Evolutionary conservation across 1,140 invertebrate genomes (phyloP), one percentile per base, ranked within the genome.

Genomic region (Ips nitidus): DNA sequence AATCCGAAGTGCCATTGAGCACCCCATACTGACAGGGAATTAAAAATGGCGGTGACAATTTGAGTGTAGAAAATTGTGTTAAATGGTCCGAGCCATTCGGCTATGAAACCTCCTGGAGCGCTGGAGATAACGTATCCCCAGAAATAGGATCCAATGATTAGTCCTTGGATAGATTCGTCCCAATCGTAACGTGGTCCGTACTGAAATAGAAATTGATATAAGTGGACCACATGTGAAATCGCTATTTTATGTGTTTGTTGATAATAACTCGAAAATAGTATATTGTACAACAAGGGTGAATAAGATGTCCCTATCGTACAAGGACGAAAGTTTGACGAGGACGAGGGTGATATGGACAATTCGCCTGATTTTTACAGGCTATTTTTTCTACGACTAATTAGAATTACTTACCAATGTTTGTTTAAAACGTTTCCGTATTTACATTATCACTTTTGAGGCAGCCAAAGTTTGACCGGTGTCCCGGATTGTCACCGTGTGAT

Each of bases 41-140:
- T 92, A 73, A 94, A 81, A 22, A 94, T 63, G 1, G 89, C 89
- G 5, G 86, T 85, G 50, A 88, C 75, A n/a, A 89, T 71, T 76
- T 89, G 84, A 22, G 88, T 86, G 69, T 84, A 80, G 66, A 88
- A 89, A 5, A 97, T 88, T 43, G 93, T 87, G 70, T 85, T 81
- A 5, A 78, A 82, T 2, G 84, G 82, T 2, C 84, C 83, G 55
- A 83, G 78, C 66, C 80, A 82, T 71, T 80, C 79, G 1, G 76
- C 76, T 45, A 80, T 67, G n/a, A 74, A 73, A 61, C 79, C 78
- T 22, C 77, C 79, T 6, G 78, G 79, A 41, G 78, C 74, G 37
- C 74, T 76, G 2, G 75, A 75, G 37, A 79, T 69, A 3, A 76
- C 76, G 67, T 78, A 81, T 5, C 87, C 90, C 82, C 86, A 90